Evolutionary conservation across 2,113 vertebrate species (phyloP).

Genomic region (Leptocoma aspasia): DNA sequence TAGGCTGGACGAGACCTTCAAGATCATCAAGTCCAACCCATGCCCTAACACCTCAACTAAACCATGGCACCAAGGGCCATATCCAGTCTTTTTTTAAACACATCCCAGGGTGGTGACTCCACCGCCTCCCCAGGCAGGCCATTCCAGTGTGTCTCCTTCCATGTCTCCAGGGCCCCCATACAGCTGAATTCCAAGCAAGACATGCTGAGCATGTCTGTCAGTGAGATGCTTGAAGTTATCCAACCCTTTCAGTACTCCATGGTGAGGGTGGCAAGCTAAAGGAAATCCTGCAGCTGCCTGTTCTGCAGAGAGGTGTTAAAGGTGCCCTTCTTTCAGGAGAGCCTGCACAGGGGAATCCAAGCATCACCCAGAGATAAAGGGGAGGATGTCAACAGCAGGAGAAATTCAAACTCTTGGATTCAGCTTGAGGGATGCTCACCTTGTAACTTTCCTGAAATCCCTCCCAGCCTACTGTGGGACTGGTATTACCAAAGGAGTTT

Average conservation of each 20-base stretch:
- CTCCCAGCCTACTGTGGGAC: neutral
- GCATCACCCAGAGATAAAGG: neutral
- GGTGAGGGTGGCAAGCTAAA: neutral
- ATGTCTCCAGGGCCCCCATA: fast-evolving
- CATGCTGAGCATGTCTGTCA: neutral
- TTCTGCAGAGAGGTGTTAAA: neutral
- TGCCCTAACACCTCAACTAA: too few relatives aligned
- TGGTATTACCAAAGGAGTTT: neutral
- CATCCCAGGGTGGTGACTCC: too few relatives aligned
- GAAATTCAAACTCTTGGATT: neutral
- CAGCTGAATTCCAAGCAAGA: neutral
- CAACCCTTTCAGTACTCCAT: neutral
- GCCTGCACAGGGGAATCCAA: neutral
- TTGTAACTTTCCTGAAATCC: neutral
- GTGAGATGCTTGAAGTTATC: neutral
- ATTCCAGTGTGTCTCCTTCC: neutral
- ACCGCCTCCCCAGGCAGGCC: too few relatives aligned
- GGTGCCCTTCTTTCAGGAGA: neutral
- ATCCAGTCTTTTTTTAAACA: too few relatives aligned
- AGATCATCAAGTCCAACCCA: too few relatives aligned
- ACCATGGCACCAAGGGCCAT: too few relatives aligned
- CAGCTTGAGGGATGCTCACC: neutral
- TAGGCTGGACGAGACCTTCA: too few relatives aligned
- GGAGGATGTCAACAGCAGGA: neutral
- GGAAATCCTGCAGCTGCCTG: neutral